phyloP scores from a whole-genome alignment of 2,113 vertebrate genomes.

The Himantopus leucocephalus region DNA sequence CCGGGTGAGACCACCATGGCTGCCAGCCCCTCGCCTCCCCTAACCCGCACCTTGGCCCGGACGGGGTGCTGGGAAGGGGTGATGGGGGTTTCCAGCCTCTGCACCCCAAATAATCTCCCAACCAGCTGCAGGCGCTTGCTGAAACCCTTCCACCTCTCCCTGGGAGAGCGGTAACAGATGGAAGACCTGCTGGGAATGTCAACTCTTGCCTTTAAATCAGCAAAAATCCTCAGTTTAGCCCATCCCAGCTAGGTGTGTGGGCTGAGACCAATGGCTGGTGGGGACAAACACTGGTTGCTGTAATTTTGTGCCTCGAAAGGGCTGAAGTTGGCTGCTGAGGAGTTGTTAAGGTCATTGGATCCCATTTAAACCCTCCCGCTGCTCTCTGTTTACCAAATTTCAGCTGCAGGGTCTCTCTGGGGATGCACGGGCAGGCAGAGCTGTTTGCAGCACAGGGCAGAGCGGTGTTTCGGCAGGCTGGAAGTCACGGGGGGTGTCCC shows the following conservation, averaged over 20 bases:
- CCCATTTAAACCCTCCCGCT: background rate
- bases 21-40: background rate
- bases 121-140: background rate
- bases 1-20: constrained; percentile 86
- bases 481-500: background rate
- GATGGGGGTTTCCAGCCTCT: rapidly evolving
- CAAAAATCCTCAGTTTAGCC: background rate
- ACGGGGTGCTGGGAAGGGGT: background rate
- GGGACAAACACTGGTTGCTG: background rate
- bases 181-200: rapidly evolving
- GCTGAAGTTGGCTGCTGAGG: background rate
- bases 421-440: background rate
- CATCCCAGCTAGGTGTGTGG: rapidly evolving
- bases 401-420: background rate
- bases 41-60: rapidly evolving
- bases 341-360: background rate
- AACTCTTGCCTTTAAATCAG: background rate
- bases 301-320: background rate
- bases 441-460: background rate
- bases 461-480: rapidly evolving
- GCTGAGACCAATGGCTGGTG: rapidly evolving
- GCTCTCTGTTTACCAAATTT: background rate
- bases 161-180: background rate
- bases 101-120: background rate
- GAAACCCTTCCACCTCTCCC: background rate